Conservation (phyloP, 2,888 invertebrate genomes). For the Caenorhabditis sp. region DNA sequence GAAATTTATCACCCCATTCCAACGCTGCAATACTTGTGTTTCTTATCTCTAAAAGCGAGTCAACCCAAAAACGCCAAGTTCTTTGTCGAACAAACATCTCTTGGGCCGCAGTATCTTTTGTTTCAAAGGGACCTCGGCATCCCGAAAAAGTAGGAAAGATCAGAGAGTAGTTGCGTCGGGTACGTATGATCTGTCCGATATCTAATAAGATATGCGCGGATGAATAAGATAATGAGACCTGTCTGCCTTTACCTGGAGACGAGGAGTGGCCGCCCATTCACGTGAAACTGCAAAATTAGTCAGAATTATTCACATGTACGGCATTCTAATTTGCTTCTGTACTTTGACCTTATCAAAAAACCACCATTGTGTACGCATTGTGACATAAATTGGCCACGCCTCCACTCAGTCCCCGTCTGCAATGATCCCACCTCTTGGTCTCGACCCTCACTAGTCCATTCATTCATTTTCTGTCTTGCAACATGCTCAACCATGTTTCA, state of each 20-base stretch:
- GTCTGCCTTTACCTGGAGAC: constrained; percentile 35
- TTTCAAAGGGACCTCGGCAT: constrained; percentile 2
- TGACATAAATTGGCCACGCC: constrained; percentile 49
- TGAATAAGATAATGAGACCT: constrained; percentile 55
- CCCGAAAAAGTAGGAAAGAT: constrained; percentile 13
- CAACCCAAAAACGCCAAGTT: constrained; percentile 27
- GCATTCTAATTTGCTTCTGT: constrained; percentile 51
- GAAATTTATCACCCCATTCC: constrained; percentile 31
- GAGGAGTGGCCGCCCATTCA: constrained; percentile 21
- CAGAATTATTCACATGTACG: constrained; percentile 51
- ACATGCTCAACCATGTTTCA: constrained; percentile 1
- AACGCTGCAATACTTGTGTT: constrained; percentile 30
- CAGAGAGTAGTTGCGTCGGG: constrained; percentile 46
- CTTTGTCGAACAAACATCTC: constrained; percentile 41
- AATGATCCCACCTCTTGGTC: constrained; percentile 47
- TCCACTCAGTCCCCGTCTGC: constrained; percentile 26
- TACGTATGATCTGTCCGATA: constrained; percentile 10
- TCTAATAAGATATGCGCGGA: constrained; percentile 50
- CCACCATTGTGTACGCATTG: constrained; percentile 55
- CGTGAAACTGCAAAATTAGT: constrained; percentile 33
- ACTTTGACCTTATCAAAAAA: constrained; percentile 62
- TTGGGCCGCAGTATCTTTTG: constrained; percentile 6
- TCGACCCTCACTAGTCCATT: constrained; percentile 29
- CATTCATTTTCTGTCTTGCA: constrained; percentile 17
- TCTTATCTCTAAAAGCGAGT: constrained; percentile 8